These are phyloP conservation scores for Enteromius anoplus DNA, from an alignment of 2,797 vertebrate species.

Conservation along the genomic window DNA sequence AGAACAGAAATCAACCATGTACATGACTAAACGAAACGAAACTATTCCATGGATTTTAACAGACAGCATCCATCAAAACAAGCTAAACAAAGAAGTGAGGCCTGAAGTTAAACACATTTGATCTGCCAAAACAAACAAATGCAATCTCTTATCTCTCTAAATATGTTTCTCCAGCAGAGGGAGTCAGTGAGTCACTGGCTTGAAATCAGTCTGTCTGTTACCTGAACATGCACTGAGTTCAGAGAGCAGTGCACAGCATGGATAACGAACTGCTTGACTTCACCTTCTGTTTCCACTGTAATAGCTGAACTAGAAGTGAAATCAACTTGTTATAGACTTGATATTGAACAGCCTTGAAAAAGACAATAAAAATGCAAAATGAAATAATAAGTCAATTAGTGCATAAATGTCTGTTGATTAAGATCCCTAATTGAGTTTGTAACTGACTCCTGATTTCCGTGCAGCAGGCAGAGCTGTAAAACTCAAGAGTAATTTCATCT, in stretches of 20 bases:
- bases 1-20: not conserved
- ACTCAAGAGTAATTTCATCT: constrained; percentile 35
- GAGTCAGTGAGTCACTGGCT: constrained; percentile 57
- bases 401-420: not conserved
- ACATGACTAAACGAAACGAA: not conserved
- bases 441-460: constrained; percentile 15
- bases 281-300: not conserved
- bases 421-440: not conserved
- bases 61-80: not conserved
- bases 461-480: constrained; percentile 45
- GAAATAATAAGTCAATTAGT: no score
- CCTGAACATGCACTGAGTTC: not conserved
- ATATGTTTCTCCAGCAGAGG: constrained; percentile 58
- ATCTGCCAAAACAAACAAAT: not conserved
- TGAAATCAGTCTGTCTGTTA: not conserved
- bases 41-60: not conserved
- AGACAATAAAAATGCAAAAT: not conserved
- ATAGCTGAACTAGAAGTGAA: not conserved
- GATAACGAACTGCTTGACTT: not conserved
- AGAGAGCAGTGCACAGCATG: not conserved
- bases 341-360: not conserved
- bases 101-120: not conserved
- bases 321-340: not conserved
- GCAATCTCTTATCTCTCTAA: not conserved
- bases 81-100: not conserved